phyloP scores from a whole-genome alignment of 2,113 vertebrate species.

The Psilopsiagon aurifrons region DNA sequence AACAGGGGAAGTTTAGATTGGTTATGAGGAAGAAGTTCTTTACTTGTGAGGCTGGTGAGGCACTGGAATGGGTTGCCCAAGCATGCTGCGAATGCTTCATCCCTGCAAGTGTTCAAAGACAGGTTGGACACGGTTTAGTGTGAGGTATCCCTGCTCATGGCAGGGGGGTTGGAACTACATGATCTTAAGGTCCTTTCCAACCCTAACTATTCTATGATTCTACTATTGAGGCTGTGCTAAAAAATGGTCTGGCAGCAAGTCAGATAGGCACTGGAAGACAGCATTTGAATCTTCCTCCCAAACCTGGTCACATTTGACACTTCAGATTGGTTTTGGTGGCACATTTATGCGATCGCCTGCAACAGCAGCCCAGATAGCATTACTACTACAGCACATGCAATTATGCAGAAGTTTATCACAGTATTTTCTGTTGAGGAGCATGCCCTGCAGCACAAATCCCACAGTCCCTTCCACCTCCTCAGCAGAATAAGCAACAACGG shows the following conservation, averaged over 20 bases:
- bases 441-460: neutral
- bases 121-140: too few relatives aligned
- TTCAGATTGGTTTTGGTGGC: neutral
- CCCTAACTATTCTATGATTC: too few relatives aligned
- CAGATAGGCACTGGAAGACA: neutral
- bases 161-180: too few relatives aligned
- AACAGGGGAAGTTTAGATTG: too few relatives aligned
- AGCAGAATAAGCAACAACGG: neutral
- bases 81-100: too few relatives aligned
- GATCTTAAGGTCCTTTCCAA: too few relatives aligned
- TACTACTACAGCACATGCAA: neutral
- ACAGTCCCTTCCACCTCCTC: neutral
- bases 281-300: neutral
- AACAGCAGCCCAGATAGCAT: neutral
- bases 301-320: neutral
- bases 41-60: too few relatives aligned
- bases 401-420: neutral
- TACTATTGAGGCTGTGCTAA: neutral
- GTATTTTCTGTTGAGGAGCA: neutral
- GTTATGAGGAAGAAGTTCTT: too few relatives aligned
- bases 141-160: too few relatives aligned
- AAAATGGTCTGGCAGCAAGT: neutral
- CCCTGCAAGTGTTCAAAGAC: too few relatives aligned
- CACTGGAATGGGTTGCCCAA: too few relatives aligned
- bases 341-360: neutral